Evolutionary conservation across 2,797 vertebrate genomes (phyloP).

Genomic region (Amblyraja radiata): DNA sequence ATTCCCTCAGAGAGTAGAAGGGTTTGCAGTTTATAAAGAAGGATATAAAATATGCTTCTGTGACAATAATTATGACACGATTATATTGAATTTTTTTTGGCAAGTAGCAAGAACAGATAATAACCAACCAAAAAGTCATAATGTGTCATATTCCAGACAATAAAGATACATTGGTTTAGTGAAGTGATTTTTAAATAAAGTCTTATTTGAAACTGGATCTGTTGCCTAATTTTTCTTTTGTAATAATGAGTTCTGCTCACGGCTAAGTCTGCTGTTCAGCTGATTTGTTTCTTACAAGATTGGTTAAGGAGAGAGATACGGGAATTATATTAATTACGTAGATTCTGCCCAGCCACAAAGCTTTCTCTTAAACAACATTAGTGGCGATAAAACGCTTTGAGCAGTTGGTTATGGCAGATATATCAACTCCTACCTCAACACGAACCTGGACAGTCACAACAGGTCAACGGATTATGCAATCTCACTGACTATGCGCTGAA

Average conservation of each 20-base stretch:
- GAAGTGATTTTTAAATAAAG: not conserved
- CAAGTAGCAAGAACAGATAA: not conserved
- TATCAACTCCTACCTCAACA: no score
- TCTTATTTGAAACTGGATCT: not conserved
- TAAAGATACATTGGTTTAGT: not conserved
- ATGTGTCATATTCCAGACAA: not conserved
- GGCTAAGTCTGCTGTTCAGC: not conserved
- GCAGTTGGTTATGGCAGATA: no score
- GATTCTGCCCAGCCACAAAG: not conserved
- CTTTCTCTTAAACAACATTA: not conserved
- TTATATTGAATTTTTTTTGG: no score
- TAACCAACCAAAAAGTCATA: not conserved
- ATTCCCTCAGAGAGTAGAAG: no score
- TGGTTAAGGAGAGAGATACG: not conserved
- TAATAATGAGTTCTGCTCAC: not conserved
- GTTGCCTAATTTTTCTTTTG: not conserved
- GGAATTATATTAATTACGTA: not conserved
- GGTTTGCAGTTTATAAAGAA: no score
- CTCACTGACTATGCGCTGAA: no score
- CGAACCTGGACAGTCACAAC: no score
- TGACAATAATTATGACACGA: no score
- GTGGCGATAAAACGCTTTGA: no score
- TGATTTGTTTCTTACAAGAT: not conserved
- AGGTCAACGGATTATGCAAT: no score
- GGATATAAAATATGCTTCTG: no score